A percentile compares a stretch with the other conserved stretches of the same genome.
Conservation (phyloP, 2,113 vertebrate species). For the Pyxicephalus adspersus region DNA sequence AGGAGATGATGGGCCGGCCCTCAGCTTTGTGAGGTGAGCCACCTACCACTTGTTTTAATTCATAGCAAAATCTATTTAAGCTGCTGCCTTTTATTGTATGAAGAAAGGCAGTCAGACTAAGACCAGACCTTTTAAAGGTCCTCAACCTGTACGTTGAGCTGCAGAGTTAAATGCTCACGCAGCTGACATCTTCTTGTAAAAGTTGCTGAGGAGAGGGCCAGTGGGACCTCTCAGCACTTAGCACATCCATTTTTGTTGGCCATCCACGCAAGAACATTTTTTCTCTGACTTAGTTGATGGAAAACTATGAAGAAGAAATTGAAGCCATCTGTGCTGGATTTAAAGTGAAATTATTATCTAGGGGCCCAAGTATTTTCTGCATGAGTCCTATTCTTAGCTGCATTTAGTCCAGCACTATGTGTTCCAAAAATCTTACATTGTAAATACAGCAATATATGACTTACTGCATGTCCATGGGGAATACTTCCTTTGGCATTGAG, state of each 20-base stretch:
- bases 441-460: constrained; percentile 26
- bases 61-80: too few relatives aligned
- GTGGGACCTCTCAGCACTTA: constrained; percentile 7
- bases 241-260: constrained; percentile 11
- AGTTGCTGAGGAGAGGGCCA: background rate
- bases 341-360: constrained; percentile 37
- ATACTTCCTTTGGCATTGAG: background rate
- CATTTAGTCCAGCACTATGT: constrained; percentile 6
- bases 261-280: constrained; percentile 26
- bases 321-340: constrained; percentile 39
- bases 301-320: constrained; percentile 6
- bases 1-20: too few relatives aligned
- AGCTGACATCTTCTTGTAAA: background rate
- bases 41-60: too few relatives aligned
- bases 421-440: constrained; percentile 32
- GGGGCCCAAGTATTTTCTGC: constrained; percentile 8
- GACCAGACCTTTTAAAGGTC: background rate
- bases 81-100: too few relatives aligned
- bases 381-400: background rate
- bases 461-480: constrained; percentile 11
- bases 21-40: too few relatives aligned
- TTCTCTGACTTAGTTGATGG: constrained; percentile 1
- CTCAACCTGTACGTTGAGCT: background rate
- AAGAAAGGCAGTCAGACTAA: too few relatives aligned
- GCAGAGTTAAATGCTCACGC: background rate